Evolutionary conservation across 2,113 vertebrate genomes (phyloP).

Genomic region (Delphinapterus leucas): DNA sequence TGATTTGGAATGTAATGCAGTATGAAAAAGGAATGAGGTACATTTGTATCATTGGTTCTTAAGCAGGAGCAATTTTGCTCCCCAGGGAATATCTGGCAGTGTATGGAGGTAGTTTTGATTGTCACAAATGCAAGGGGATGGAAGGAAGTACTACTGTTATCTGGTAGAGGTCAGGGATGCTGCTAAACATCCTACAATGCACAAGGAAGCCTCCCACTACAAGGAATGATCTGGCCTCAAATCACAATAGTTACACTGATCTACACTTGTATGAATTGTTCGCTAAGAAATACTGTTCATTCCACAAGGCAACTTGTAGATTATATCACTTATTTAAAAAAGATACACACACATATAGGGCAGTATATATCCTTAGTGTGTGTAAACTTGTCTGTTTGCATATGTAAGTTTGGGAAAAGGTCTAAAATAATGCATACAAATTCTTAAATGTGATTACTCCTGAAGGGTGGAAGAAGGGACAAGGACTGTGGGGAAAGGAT

Average conservation of each 20-base stretch:
- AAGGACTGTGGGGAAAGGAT: not conserved
- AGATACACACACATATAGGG: not conserved
- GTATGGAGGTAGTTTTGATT: not conserved
- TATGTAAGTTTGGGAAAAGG: not conserved
- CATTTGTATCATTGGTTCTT: not conserved
- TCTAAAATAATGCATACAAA: not conserved
- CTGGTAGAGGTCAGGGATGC: not conserved
- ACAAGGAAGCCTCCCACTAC: not conserved
- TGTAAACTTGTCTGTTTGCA: not conserved
- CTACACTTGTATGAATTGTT: not conserved
- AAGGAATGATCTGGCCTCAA: not conserved
- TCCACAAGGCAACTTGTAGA: not conserved
- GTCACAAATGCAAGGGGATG: not conserved
- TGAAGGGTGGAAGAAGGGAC: not conserved
- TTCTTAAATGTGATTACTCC: not conserved
- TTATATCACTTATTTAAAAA: not conserved
- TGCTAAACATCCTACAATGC: not conserved
- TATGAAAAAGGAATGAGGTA: not conserved
- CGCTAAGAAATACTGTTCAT: not conserved
- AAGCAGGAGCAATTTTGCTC: not conserved
- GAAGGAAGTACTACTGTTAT: not conserved
- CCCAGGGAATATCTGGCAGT: not conserved
- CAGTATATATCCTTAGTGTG: not conserved
- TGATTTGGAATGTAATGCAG: not conserved
- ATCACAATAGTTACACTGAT: not conserved